Evolutionary conservation across 64 coral and sea anemone genomes (phyloP).

Genomic region (Exaiptasia diaphana): DNA sequence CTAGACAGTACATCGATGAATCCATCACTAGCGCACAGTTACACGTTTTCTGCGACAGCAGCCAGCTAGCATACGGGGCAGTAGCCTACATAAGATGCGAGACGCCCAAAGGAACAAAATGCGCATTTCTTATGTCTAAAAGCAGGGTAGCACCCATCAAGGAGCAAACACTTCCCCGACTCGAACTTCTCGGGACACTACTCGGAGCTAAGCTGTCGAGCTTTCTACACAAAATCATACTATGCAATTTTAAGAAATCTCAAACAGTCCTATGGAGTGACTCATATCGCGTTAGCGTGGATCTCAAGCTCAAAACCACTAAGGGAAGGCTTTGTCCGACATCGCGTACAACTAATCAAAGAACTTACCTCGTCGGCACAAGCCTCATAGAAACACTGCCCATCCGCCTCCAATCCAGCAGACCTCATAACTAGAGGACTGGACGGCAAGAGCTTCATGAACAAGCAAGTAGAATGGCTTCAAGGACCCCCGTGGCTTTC

Average conservation of each 20-base stretch:
- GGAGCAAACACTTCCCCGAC: conserved; percentile 29
- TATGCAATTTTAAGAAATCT: conserved; percentile 10
- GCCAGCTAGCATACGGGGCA: conserved; percentile 9
- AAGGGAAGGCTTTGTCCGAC: conserved; percentile 27
- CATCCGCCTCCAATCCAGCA: conserved; percentile 47
- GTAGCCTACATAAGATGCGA: conserved; percentile 34
- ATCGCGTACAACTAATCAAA: conserved; percentile 43
- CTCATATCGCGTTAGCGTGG: conserved; percentile 57
- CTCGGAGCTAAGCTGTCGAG: conserved; percentile 30
- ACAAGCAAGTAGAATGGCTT: conserved; percentile 32
- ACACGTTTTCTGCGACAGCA: conserved; percentile 61
- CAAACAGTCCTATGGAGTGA: conserved; percentile 56
- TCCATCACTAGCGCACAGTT: conserved; percentile 7
- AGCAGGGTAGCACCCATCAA: conserved; percentile 47
- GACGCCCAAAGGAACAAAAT: conserved; percentile 18
- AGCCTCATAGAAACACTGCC: conserved; percentile 40
- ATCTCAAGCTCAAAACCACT: conserved; percentile 38
- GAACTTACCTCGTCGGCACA: background rate
- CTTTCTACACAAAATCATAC: conserved; percentile 44
- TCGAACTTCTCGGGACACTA: conserved; percentile 32
- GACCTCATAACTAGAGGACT: conserved; percentile 55
- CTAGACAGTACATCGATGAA: conserved; percentile 18
- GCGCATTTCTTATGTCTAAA: conserved; percentile 41
- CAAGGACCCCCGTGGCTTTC: conserved; percentile 51
- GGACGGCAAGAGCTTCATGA: conserved; percentile 25